A percentile compares a stretch with the other conserved stretches of the same genome.
phyloP scores from a whole-genome alignment of 2,888 invertebrate species.

The Leucania comma region DNA sequence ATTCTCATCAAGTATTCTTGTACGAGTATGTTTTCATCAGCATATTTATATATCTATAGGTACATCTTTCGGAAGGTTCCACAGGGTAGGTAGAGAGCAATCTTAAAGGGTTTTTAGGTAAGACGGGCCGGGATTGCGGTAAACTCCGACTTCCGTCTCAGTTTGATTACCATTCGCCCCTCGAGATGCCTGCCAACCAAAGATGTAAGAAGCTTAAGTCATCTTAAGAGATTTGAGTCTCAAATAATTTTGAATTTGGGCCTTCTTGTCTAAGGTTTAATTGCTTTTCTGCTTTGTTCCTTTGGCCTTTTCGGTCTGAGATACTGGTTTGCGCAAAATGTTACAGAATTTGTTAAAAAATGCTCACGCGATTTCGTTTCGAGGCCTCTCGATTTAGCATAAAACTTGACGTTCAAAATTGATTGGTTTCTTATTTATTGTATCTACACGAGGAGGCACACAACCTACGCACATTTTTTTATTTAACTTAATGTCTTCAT shows the following conservation, averaged over 20 bases:
- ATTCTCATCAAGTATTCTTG: background rate
- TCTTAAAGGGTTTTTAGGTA: constrained; percentile 84
- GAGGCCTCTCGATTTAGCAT: constrained; percentile 30
- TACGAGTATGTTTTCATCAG: constrained; percentile 2
- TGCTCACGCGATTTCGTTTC: background rate
- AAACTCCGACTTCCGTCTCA: constrained; percentile 77
- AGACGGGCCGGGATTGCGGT: constrained; percentile 81
- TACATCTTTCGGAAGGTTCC: constrained; percentile 38
- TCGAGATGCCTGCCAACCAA: constrained; percentile 76
- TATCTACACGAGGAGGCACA: background rate
- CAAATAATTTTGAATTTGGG: constrained; percentile 63
- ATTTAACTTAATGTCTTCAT: constrained; percentile 14
- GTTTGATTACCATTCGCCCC: constrained; percentile 86
- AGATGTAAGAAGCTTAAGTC: constrained; percentile 72
- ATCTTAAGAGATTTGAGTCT: constrained; percentile 64
- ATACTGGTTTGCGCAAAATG: constrained; percentile 10
- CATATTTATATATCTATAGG: constrained; percentile 7
- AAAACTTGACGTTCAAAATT: constrained; percentile 41
- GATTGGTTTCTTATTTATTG: constrained; percentile 35
- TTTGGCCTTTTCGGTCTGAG: constrained; percentile 16
- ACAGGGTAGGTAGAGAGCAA: constrained; percentile 71
- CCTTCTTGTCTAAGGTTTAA: constrained; percentile 56
- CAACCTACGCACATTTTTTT: constrained; percentile 13
- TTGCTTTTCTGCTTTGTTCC: constrained; percentile 52
- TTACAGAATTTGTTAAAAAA: background rate